Evolutionary conservation across 2,113 vertebrate species (phyloP), one percentile per base, ranked within the genome.

Genomic region (Opisthocomus hoazin): DNA sequence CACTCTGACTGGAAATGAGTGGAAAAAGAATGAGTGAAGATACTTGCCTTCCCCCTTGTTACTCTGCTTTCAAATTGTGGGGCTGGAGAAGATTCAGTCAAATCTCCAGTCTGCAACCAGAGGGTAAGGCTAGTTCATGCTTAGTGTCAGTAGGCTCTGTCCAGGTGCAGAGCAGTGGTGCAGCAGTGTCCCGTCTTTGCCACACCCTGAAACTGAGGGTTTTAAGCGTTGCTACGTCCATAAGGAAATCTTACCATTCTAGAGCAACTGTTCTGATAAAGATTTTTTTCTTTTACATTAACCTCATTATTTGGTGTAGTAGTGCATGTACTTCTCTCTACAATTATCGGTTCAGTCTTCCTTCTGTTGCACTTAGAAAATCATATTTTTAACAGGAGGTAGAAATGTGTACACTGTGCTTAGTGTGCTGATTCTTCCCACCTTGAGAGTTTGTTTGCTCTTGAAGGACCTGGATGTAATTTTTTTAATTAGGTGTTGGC

Each of bases 221-320:
- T 79, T 4, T 15, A 5, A 3, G 2, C 34, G 27, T 45, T 87
- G 21, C 37, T 54, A 5, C 1, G 1, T 53, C 63, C 3, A 4
- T n/a, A n/a, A 46, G 41, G 79, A 64, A 53, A 80, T 22, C 30
- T 57, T 19, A 11, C 53, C 63, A 3, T 88, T 88, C 48, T 36
- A 56, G 41, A 39, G 27, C 53, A 66, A 27, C 12, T 71, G 24
- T 57, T 73, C 58, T 36, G 15, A 15, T 60, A 71, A 58, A 85
- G n/a, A 11, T 50, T 73, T 73, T 73, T 73, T 54, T 45, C 30
- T 77, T 66, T 71, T 15, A 39, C 21, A 16, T 85, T 51, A 45
- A 3, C 46, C 82, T 64, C 3, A 6, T 61, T 66, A n/a, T 54
- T 60, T 70, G 61, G 21, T 24, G 57, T 70, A 43, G 61, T 23